phyloP scores from a whole-genome alignment of 2,797 vertebrate genomes.

The Myotis vivesi region DNA sequence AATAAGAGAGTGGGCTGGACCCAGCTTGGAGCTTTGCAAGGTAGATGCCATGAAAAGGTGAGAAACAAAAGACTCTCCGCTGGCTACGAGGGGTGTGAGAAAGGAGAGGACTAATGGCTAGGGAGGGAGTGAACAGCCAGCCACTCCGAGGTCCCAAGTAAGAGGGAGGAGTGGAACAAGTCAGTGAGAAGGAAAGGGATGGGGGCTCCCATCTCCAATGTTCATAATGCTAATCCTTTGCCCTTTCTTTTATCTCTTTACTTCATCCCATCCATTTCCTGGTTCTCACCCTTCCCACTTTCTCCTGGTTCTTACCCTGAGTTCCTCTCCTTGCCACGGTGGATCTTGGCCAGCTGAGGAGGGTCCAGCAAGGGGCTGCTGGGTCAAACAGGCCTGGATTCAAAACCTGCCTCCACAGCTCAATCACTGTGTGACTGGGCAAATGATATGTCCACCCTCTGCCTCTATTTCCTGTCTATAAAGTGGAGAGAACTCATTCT shows the following conservation, averaged over 20 bases:
- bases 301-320: neutral
- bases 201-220: no score
- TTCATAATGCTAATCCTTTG: neutral
- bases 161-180: no score
- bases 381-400: neutral
- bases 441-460: neutral
- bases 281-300: neutral
- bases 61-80: neutral
- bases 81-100: neutral
- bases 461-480: neutral
- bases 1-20: neutral
- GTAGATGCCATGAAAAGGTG: neutral
- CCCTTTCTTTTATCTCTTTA: neutral
- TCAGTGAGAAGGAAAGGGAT: neutral
- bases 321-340: neutral
- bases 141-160: neutral
- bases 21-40: neutral
- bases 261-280: neutral
- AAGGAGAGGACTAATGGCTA: neutral
- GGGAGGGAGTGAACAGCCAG: neutral
- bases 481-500: neutral
- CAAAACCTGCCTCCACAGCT: neutral
- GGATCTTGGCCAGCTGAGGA: neutral
- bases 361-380: neutral
- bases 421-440: neutral